Conservation (phyloP, 2,888 invertebrate genomes). For the Ormia ochracea region DNA sequence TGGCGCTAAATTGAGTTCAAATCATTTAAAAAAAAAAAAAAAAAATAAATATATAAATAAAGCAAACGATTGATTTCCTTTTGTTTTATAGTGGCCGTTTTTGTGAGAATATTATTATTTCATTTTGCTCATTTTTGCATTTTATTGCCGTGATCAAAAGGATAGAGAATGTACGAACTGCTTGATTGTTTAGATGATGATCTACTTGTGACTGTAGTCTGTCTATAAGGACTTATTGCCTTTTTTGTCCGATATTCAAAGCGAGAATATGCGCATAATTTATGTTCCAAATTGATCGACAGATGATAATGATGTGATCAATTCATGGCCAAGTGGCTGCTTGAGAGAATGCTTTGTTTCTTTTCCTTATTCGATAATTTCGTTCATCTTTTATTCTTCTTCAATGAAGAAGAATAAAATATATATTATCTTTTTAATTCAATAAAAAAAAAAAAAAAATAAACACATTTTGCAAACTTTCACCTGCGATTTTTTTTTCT, state of each 20-base stretch:
- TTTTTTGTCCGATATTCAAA: conserved; percentile 56
- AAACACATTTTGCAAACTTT: too few species aligned
- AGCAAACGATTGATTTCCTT: conserved; percentile 8
- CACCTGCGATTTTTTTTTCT: too few species aligned
- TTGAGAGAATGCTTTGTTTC: conserved; percentile 1
- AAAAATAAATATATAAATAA: too few species aligned
- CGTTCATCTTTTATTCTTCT: not conserved
- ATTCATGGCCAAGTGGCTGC: conserved; percentile 39
- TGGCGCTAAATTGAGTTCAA: conserved; percentile 63
- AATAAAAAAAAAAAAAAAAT: not conserved
- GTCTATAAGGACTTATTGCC: conserved; percentile 37
- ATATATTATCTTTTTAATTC: not conserved
- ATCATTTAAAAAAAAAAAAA: conserved; percentile 21
- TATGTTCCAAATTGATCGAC: conserved; percentile 56
- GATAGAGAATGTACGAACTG: conserved; percentile 2
- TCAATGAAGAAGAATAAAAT: not conserved
- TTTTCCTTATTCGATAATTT: not conserved
- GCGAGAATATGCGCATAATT: conserved; percentile 62
- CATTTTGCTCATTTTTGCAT: conserved; percentile 51
- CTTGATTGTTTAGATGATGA: conserved; percentile 8
- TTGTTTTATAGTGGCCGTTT: conserved; percentile 26
- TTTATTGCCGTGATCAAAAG: conserved; percentile 41
- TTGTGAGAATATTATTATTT: conserved; percentile 59
- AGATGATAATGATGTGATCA: conserved; percentile 60
- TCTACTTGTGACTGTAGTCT: conserved; percentile 42